Conservation (phyloP, 2,113 vertebrate species). For the Chloebia gouldiae region DNA sequence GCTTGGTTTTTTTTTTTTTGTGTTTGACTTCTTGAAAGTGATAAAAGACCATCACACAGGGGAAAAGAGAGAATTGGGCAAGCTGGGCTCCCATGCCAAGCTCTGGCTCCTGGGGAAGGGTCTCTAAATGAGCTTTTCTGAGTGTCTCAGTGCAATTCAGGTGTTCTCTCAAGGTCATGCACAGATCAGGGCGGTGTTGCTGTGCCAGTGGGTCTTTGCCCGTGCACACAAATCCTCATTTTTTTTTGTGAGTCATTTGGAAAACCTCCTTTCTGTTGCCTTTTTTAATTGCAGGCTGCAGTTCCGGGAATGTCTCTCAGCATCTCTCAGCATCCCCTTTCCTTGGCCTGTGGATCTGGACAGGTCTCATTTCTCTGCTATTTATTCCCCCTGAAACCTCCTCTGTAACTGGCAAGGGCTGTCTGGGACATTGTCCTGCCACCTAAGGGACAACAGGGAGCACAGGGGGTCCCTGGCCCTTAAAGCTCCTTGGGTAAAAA, state of each 20-base stretch:
- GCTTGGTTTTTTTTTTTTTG: background rate
- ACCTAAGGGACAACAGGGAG: background rate
- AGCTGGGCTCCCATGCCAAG: accelerated
- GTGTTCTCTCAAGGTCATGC: background rate
- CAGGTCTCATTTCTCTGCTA: background rate
- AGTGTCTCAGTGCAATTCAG: background rate
- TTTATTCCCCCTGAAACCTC: background rate
- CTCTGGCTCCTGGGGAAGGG: background rate
- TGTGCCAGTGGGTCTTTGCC: background rate
- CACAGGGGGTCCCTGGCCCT: background rate
- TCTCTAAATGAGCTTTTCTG: background rate
- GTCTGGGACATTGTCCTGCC: background rate
- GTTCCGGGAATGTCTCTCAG: background rate
- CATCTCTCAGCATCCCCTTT: background rate
- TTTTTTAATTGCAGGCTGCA: background rate
- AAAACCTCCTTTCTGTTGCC: background rate
- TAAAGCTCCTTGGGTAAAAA: background rate
- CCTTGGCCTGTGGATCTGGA: background rate
- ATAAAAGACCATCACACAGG: background rate
- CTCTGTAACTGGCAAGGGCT: background rate
- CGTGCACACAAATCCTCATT: background rate
- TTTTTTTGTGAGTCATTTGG: background rate
- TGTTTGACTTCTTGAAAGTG: background rate
- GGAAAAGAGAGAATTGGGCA: accelerated
- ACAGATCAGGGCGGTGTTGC: background rate